Conservation (phyloP, 2,113 vertebrate species). For the Poecilia latipinna region DNA sequence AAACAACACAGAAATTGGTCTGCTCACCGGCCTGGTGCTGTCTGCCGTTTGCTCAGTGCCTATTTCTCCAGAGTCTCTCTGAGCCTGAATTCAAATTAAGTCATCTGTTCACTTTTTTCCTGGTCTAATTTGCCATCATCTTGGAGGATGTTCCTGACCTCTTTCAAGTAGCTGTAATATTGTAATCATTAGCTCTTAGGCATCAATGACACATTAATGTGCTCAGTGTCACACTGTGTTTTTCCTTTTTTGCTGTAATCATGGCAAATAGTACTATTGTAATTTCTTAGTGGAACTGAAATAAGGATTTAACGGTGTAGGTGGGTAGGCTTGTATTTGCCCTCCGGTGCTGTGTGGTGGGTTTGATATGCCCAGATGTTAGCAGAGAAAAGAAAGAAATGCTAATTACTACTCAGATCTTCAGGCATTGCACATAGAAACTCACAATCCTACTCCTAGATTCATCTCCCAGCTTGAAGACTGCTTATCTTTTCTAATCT, state of each 20-base stretch:
- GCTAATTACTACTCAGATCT: conserved; percentile 74
- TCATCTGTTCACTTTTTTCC: conserved; percentile 40
- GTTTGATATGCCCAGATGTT: conserved; percentile 77
- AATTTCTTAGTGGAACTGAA: conserved; percentile 48
- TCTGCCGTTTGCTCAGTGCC: conserved; percentile 55
- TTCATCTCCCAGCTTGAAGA: conserved; percentile 31
- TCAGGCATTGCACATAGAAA: conserved; percentile 54
- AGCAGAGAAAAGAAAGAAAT: conserved; percentile 73
- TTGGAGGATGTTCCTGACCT: conserved; percentile 32
- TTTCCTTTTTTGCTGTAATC: conserved; percentile 7
- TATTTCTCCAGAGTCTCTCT: conserved; percentile 41
- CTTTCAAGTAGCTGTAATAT: conserved; percentile 20
- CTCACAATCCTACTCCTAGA: conserved; percentile 43
- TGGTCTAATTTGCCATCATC: conserved; percentile 44
- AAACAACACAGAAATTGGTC: conserved; percentile 51
- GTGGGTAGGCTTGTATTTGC: conserved; percentile 55
- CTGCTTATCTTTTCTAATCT: conserved; percentile 11
- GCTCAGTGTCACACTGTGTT: conserved; percentile 22
- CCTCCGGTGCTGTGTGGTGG: conserved; percentile 64
- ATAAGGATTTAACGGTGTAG: conserved; percentile 52
- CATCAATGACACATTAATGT: conserved; percentile 15
- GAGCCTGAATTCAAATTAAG: conserved; percentile 55
- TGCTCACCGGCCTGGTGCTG: conserved; percentile 39
- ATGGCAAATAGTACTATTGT: conserved; percentile 30
- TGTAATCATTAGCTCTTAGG: conserved; percentile 37